Evolutionary conservation across 2,113 vertebrate species (phyloP).

Genomic region (Synchiropus splendidus): DNA sequence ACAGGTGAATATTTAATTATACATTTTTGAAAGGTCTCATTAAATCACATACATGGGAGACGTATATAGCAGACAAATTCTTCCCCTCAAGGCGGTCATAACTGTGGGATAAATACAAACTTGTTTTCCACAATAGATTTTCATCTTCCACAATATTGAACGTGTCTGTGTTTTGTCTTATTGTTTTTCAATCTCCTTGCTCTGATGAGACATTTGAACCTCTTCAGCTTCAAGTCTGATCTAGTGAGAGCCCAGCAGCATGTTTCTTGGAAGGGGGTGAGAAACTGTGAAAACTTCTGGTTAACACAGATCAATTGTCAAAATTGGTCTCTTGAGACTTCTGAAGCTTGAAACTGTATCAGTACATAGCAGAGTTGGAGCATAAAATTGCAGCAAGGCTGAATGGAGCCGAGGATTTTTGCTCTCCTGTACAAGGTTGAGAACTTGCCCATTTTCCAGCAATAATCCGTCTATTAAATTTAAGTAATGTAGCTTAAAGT

Average conservation of each 20-base stretch:
- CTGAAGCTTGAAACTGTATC: constrained; percentile 8
- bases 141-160: neutral
- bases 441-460: constrained; percentile 19
- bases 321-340: constrained; percentile 15
- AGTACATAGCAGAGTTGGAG: constrained; percentile 12
- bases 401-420: constrained; percentile 7
- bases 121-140: too few relatives aligned
- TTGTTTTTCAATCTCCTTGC: neutral
- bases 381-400: constrained; percentile 10
- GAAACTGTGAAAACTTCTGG: constrained; percentile 11
- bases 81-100: too few relatives aligned
- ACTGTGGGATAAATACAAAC: too few relatives aligned
- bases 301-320: constrained; percentile 22
- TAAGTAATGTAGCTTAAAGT: constrained; percentile 39
- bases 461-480: constrained; percentile 36
- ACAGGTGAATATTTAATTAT: too few relatives aligned
- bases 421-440: constrained; percentile 4
- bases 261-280: constrained; percentile 2
- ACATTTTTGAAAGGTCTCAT: too few relatives aligned
- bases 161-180: constrained; percentile 3
- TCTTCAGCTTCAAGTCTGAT: constrained; percentile 5
- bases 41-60: too few relatives aligned
- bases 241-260: constrained; percentile 3
- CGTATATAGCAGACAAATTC: too few relatives aligned
- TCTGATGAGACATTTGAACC: neutral